Evolutionary conservation across 2,888 invertebrate genomes (phyloP).

Genomic region (Lamproptera curius): DNA sequence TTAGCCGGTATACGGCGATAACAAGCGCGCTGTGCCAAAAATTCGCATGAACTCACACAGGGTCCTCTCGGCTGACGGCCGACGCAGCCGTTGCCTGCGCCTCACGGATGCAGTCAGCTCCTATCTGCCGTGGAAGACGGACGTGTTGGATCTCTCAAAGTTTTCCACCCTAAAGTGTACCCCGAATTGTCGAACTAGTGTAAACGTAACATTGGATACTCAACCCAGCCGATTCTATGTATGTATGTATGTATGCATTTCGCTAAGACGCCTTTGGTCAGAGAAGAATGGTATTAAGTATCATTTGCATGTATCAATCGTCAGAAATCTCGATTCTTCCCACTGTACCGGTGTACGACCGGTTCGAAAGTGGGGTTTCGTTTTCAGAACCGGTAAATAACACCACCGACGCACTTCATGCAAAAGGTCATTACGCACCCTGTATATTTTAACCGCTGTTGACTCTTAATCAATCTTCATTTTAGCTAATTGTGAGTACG

Average conservation of each 20-base stretch:
- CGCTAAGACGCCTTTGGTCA: background rate
- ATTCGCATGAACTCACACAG: conserved; percentile 1
- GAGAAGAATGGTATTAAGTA: background rate
- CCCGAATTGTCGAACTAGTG: conserved; percentile 5
- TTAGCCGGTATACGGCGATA: too few relatives aligned
- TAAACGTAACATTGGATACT: conserved; percentile 6
- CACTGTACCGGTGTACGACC: conserved; percentile 42
- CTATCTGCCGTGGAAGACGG: conserved; percentile 45
- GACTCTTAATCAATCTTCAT: too few relatives aligned
- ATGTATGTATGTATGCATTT: conserved; percentile 12
- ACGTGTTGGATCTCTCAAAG: conserved; percentile 36
- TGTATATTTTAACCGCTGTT: too few relatives aligned
- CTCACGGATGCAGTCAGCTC: conserved; percentile 42
- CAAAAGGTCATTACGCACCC: too few relatives aligned
- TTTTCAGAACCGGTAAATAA: conserved; percentile 58
- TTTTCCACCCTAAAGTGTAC: conserved; percentile 7
- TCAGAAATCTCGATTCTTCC: conserved; percentile 16
- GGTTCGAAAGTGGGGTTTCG: conserved; percentile 68
- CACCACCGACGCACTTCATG: conserved; percentile 20
- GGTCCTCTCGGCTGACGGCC: conserved; percentile 1
- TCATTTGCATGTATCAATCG: background rate
- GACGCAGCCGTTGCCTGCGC: conserved; percentile 9
- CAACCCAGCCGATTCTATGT: conserved; percentile 9
- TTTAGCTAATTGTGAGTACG: too few relatives aligned
- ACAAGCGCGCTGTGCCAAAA: too few relatives aligned